These are phyloP conservation scores for Lypha dubia DNA, from an alignment of 2,888 invertebrate genomes.

Conservation along the genomic window DNA sequence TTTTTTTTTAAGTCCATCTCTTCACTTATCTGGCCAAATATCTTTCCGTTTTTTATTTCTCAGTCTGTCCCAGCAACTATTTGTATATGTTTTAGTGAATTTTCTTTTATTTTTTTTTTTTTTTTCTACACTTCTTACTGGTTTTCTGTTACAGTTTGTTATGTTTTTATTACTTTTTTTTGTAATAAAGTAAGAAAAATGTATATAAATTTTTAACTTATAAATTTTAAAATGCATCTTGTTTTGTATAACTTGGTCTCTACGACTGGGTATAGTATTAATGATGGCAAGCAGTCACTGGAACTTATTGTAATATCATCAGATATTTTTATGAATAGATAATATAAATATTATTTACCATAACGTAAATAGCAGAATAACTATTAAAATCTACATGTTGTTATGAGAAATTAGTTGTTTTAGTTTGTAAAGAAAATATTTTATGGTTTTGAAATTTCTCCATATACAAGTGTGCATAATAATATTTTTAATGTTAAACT, in stretches of 20 bases:
- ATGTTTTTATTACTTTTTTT: conserved; percentile 18
- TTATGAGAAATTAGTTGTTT: conserved; percentile 29
- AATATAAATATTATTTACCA: conserved; percentile 48
- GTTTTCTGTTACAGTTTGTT: conserved; percentile 60
- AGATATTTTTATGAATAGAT: conserved; percentile 48
- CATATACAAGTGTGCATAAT: neutral
- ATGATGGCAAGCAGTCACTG: conserved; percentile 53
- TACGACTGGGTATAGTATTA: conserved; percentile 7
- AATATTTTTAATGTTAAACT: neutral
- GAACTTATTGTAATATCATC: conserved; percentile 68
- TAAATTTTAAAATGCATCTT: conserved; percentile 37
- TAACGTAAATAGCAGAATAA: conserved; percentile 1
- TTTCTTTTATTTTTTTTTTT: no score
- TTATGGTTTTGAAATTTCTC: conserved; percentile 51
- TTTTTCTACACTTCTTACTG: conserved; percentile 11
- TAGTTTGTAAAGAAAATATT: conserved; percentile 15
- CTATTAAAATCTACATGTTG: neutral
- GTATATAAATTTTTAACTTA: conserved; percentile 7
- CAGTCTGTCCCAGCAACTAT: conserved; percentile 15
- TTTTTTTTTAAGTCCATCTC: conserved; percentile 49
- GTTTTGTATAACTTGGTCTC: conserved; percentile 22
- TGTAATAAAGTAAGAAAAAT: conserved; percentile 24
- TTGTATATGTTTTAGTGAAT: conserved; percentile 23
- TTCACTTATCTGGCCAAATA: conserved; percentile 4
- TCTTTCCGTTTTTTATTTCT: neutral